A percentile compares a stretch with the other conserved stretches of the same genome.
Conservation (phyloP, 2,113 vertebrate genomes). For the Amphilophus citrinellus region DNA sequence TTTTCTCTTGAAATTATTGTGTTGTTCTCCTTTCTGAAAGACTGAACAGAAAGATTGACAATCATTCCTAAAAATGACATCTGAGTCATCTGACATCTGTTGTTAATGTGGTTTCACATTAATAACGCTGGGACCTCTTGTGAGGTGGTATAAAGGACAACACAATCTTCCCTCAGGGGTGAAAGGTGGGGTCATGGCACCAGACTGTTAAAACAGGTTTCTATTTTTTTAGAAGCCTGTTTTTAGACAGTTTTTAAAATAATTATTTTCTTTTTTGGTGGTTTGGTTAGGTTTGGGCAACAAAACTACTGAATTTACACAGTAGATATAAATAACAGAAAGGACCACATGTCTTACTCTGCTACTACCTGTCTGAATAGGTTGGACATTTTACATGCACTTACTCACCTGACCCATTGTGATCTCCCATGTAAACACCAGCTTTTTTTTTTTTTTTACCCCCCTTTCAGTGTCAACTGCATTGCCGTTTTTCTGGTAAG, state of each 20-base stretch:
- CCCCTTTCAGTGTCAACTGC: not conserved
- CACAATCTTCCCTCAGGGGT: not conserved
- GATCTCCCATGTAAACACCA: not conserved
- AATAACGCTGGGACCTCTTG: not conserved
- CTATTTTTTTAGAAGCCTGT: not conserved
- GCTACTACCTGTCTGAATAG: not conserved
- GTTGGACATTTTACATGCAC: not conserved
- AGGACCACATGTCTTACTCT: not conserved
- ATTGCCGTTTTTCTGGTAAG: not conserved
- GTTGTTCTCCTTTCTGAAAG: not conserved
- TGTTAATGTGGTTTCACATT: not conserved
- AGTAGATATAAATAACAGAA: not conserved
- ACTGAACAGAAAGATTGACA: not conserved
- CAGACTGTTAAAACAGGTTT: not conserved
- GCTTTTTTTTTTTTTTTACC: not conserved
- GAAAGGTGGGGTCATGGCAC: not conserved
- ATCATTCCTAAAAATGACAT: not conserved
- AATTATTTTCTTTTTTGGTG: not conserved
- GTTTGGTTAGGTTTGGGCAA: not conserved
- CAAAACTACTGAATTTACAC: not conserved
- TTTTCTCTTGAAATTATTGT: constrained; percentile 39
- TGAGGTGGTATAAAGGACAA: not conserved
- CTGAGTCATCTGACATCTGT: not conserved
- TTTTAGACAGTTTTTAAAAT: not conserved
- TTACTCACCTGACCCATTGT: not conserved